Base-by-base conservation (phyloP, 2,797 vertebrate species). In the Chaunax sp. region DNA sequence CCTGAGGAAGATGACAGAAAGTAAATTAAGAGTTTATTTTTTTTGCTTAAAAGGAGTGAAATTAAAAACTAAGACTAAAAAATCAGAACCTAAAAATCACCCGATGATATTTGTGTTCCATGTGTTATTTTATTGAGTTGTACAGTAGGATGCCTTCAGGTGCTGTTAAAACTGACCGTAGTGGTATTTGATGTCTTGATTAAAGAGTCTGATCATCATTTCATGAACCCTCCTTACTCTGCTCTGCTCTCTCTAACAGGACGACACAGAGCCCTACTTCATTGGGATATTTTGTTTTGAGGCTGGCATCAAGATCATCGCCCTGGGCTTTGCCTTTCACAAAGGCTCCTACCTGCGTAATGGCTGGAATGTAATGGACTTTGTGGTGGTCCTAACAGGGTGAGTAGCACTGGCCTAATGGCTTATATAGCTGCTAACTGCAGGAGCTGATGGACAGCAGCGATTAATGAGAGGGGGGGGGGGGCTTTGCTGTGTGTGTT, bases 201-300 rank as follows among this genome's bases (percentile, higher is more conserved):
- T 11, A 11, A 30, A 30, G 28, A 30, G n/a, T n/a, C n/a, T 9
- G 9, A 30, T 9, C 33, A 10, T 11, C 33, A 13, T 49, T 52
- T 75, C 26, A 57, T 44, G 16, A 72, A 43, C 49, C 26, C 63
- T 59, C 25, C 33, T 40, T 18, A 22, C 41, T 43, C 14, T 40
- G 0, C 52, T 72, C 16, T 77, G 8, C 44, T 70, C 54, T 83
- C 52, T 71, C 57, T 62, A 71, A 10, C 92, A 99, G 98, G 98
- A 99, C 1, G 96, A 98, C 90, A 99, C 98, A 0, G 98, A 99
- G 89, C 98, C 98, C 37, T 99, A 99, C 88, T 99, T 99, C 92
- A 99, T 99, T 89, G 98, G 97, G 91, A 98, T 99, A 93, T 99
- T 99, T 92, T 99, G 98, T 92, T 98, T 99, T 46, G 98, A 99